These are phyloP conservation scores for Tribolium madens DNA, from an alignment of 1,140 invertebrate genomes.

Conservation along the genomic window DNA sequence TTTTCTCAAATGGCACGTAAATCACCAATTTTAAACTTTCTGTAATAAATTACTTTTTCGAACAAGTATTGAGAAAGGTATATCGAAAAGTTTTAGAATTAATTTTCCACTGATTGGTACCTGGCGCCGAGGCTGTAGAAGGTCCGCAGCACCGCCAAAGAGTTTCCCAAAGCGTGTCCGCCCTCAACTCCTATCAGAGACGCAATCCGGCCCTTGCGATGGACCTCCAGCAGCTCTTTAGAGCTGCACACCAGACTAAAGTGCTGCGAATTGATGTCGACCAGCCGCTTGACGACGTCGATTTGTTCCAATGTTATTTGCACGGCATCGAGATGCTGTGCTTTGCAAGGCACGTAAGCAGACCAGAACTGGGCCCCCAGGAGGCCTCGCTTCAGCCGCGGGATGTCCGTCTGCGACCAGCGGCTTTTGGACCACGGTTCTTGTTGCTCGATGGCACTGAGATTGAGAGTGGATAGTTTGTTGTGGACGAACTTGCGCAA, in stretches of 20 bases:
- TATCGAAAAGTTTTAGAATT: no score
- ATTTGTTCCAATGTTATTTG: slow-evolving; percentile 89
- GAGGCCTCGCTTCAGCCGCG: slow-evolving; percentile 81
- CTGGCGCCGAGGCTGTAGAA: slow-evolving; percentile 79
- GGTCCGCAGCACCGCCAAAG: slow-evolving; percentile 75
- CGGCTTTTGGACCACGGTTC: slow-evolving; percentile 84
- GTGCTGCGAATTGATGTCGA: slow-evolving; percentile 79
- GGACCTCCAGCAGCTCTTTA: slow-evolving; percentile 80
- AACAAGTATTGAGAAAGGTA: no score
- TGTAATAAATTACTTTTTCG: no score
- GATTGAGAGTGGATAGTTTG: slow-evolving; percentile 82
- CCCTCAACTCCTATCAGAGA: slow-evolving; percentile 82
- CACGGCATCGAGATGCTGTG: slow-evolving; percentile 86
- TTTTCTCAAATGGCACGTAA: no score
- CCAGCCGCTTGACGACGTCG: slow-evolving; percentile 88
- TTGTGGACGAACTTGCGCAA: slow-evolving; percentile 86
- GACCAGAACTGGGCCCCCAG: slow-evolving; percentile 88
- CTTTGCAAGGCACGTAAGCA: slow-evolving; percentile 85
- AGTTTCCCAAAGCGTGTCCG: slow-evolving; percentile 78
- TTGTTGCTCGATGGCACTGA: slow-evolving; percentile 78
- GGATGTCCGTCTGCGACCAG: slow-evolving; percentile 92
- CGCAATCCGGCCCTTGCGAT: slow-evolving; percentile 80
- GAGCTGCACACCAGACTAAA: slow-evolving; percentile 79
- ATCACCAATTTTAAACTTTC: no score
- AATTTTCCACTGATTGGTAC: slow-evolving; percentile 64